phyloP scores from a whole-genome alignment of 2,888 invertebrate genomes.

The Callosobruchus maculatus region DNA sequence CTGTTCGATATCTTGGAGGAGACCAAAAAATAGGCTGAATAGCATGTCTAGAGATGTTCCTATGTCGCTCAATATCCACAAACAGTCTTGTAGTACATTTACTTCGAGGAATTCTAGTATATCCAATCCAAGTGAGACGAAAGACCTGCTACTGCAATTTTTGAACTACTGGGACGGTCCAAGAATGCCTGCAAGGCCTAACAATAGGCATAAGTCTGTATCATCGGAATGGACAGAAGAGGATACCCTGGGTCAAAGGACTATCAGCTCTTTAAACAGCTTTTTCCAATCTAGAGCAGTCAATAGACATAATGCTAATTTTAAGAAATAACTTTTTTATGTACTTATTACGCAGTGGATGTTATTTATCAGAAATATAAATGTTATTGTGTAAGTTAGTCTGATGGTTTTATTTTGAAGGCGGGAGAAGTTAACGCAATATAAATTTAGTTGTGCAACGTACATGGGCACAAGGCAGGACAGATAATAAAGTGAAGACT shows the following conservation, averaged over 20 bases:
- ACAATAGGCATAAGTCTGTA: conserved; percentile 66
- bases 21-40: conserved; percentile 64
- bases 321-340: conserved; percentile 24
- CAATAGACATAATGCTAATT: conserved; percentile 44
- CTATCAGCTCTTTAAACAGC: conserved; percentile 76
- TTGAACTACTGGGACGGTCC: conserved; percentile 75
- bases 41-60: conserved; percentile 67
- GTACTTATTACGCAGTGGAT: conserved; percentile 9
- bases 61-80: conserved; percentile 28
- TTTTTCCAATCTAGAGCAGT: conserved; percentile 63
- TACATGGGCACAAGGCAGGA: no score
- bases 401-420: not conserved
- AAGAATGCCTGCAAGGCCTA: conserved; percentile 50
- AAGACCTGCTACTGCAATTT: conserved; percentile 71
- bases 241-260: conserved; percentile 69
- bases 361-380: conserved; percentile 9
- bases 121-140: conserved; percentile 65
- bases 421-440: not conserved
- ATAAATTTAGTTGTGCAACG: no score
- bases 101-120: conserved; percentile 25
- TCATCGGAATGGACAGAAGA: conserved; percentile 73
- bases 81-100: conserved; percentile 19
- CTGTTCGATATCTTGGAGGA: conserved; percentile 46
- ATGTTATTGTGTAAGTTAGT: conserved; percentile 1
- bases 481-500: no score